Percentiles rank a stretch among this genome's conserved stretches.
These are phyloP conservation scores for Oncorhynchus kisutch DNA, from an alignment of 2,113 vertebrate species.

Conservation along the genomic window DNA sequence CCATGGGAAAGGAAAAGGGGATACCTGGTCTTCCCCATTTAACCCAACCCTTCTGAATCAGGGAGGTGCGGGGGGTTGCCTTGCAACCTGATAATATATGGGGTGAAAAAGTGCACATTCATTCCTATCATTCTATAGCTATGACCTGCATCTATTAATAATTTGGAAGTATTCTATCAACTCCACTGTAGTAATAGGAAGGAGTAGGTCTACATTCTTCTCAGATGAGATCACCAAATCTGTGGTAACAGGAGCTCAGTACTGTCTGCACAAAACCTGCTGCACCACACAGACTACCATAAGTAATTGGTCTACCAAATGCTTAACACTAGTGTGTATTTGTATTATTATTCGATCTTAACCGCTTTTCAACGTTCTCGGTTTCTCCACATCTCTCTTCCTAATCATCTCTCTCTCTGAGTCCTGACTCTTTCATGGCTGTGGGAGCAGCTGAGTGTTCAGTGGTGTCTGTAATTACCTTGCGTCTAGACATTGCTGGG, in stretches of 20 bases:
- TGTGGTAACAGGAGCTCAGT: constrained; percentile 53
- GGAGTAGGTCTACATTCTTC: background rate
- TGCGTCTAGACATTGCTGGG: constrained; percentile 94
- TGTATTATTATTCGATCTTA: too few species aligned
- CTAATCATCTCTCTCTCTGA: constrained; percentile 70
- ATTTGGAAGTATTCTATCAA: background rate
- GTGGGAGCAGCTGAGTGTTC: constrained; percentile 85
- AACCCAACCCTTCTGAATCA: too few species aligned
- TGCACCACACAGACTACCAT: too few species aligned
- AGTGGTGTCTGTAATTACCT: constrained; percentile 90
- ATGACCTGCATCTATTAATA: background rate
- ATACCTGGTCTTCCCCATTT: too few species aligned
- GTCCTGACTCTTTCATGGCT: constrained; percentile 77
- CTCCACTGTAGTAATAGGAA: background rate
- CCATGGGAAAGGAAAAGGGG: background rate
- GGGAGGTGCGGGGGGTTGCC: too few species aligned
- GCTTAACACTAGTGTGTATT: too few species aligned
- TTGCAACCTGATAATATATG: background rate
- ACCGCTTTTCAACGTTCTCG: background rate
- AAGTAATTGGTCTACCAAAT: too few species aligned
- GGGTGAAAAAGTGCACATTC: background rate
- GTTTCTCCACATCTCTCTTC: constrained; percentile 31
- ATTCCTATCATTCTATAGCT: background rate
- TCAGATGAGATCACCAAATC: constrained; percentile 70
- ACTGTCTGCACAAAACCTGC: constrained; percentile 15